Percentiles rank a stretch among this genome's conserved stretches.
These are phyloP conservation scores for Metaphire vulgaris DNA, from an alignment of 1,140 invertebrate species.

Conservation along the genomic window DNA sequence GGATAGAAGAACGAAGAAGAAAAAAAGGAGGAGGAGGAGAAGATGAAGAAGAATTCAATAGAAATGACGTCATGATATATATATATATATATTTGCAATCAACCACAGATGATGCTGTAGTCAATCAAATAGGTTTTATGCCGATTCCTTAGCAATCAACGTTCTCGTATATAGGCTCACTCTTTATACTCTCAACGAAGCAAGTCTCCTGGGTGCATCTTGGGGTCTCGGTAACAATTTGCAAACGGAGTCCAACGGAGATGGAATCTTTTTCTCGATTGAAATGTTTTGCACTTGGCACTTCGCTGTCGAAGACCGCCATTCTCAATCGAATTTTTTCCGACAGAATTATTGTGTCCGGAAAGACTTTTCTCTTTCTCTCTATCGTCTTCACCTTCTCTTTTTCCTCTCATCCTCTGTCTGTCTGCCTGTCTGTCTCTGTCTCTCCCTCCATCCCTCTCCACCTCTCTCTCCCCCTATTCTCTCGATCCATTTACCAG, in stretches of 20 bases:
- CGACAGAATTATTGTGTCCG: no score
- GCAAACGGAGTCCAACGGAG: not conserved
- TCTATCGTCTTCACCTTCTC: not conserved
- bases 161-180: no score
- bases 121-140: no score
- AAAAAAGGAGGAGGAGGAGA: constrained; percentile 7
- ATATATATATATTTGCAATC: no score
- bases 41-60: not conserved
- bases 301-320: not conserved
- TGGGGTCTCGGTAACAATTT: no score
- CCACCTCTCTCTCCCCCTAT: not conserved
- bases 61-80: no score
- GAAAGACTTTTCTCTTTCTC: not conserved
- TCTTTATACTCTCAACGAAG: no score
- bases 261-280: not conserved
- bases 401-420: not conserved
- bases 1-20: constrained; percentile 1
- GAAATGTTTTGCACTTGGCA: not conserved
- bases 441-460: not conserved
- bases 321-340: no score
- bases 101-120: no score
- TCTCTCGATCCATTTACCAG: not conserved
- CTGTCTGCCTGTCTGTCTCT: not conserved
- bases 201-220: no score
- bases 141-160: no score